Base-by-base conservation (phyloP, 2,113 vertebrate genomes). In the Hemibagrus wyckioides region DNA sequence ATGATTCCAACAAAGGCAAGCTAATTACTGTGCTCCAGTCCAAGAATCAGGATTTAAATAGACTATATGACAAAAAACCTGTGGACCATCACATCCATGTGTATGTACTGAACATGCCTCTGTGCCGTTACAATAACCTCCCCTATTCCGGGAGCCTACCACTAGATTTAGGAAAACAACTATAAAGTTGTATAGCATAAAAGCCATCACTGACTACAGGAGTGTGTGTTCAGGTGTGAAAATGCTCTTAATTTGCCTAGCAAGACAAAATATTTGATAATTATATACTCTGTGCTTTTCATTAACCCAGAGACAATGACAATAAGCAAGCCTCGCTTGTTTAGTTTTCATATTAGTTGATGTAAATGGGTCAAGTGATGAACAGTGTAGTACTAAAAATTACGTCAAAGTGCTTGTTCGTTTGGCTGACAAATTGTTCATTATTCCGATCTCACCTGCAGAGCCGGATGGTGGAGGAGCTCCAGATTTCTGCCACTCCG, bases 401-500 rank as follows among this genome's bases (percentile, higher is more conserved):
- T 9, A 56, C 50, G 4, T 13, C 19, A 36, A 36, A 13, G 33
- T 36, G 17, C 30, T 80, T 65, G 23, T 65, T 83, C 17, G 4
- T 30, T 69, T 52, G 21, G 19, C 61, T 0, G 10, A 33, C 11
- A 75, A 48, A 50, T 52, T 52, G 14, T 23, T 28, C 13, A 50
- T 50, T 36, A 50, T 39, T 50, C 15, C 80, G 88, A 73, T 86
- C 8, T 89, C 77, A 99, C 98, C 97, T 97, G 97, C 97, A 89
- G 98, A 99, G 23, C 98, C 98, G 0, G 98, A 99, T 9, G 98
- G 98, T 11, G 98, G 98, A 0, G 97, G 96, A 2, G 96, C 96
- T n/a, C 98, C 98, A 14, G 96, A 94, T 80, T 96, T 96, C 90
- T 99, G 98, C 98, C 98, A 99, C 86, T 98, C 97, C 0, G 97